Evolutionary conservation across 1,140 invertebrate genomes (phyloP).

Genomic region (Euglossa dilemma): DNA sequence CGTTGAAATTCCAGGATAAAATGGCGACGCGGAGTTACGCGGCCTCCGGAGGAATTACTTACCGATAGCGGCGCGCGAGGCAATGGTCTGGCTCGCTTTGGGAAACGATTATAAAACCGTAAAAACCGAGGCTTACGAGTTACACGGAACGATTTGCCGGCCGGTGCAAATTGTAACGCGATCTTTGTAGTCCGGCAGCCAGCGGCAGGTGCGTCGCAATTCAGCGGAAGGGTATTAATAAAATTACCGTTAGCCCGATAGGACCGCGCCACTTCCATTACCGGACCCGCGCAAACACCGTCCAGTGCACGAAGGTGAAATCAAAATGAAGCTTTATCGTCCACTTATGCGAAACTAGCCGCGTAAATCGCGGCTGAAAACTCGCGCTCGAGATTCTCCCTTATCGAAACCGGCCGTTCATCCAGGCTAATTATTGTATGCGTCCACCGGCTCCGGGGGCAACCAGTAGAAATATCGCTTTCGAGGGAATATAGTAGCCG

Average conservation of each 20-base stretch:
- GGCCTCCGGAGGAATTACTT: not conserved
- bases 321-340: slow-evolving; percentile 49
- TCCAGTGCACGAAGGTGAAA: not conserved
- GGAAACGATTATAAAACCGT: slow-evolving; percentile 34
- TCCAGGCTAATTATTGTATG: slow-evolving; percentile 41
- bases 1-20: slow-evolving; percentile 29
- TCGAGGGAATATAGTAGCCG: not conserved
- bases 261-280: slow-evolving; percentile 37
- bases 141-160: slow-evolving; percentile 28
- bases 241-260: slow-evolving; percentile 52
- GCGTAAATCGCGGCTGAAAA: slow-evolving; percentile 49
- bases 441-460: not conserved
- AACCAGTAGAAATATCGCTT: not conserved
- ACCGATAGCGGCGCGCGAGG: not conserved
- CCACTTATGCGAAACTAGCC: slow-evolving; percentile 49
- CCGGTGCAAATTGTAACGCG: slow-evolving; percentile 45
- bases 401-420: slow-evolving; percentile 38
- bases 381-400: slow-evolving; percentile 15
- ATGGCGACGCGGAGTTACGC: slow-evolving; percentile 8
- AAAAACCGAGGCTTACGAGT: slow-evolving; percentile 35
- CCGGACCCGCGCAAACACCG: not conserved
- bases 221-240: slow-evolving; percentile 48
- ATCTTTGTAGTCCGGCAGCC: slow-evolving; percentile 24
- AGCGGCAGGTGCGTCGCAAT: slow-evolving; percentile 37
- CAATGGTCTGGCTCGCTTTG: not conserved